Base-by-base conservation (phyloP, 2,888 invertebrate genomes). In the Ceratothoa steindachneri region DNA sequence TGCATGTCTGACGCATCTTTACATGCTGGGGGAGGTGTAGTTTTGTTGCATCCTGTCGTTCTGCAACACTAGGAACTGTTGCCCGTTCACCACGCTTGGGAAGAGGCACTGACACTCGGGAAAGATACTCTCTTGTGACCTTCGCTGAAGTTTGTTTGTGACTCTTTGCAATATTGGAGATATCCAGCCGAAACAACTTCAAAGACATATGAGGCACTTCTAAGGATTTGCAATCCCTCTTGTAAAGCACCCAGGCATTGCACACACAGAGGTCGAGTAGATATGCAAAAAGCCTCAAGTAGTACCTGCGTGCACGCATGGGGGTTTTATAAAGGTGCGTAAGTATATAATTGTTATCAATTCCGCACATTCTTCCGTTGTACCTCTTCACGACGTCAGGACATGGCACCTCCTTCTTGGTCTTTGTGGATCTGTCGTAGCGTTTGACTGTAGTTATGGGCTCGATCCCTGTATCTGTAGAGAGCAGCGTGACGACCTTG, bases 291-390 rank as follows among this genome's bases (percentile, higher is more conserved):
- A 72, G 30, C 31, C 28, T 22, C 55, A 67, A 27, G 19, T 73
- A 69, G 29, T 64, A 73, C 65, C 51, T 3, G 12, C 69, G 68
- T n/a, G 60, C 12, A 19, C 69, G 5, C 64, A 73, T 51, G 2
- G 73, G 73, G 19, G 65, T 41, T 15, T 73, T 73, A 29, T 73
- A 73, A 5, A 69, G 68, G 55, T 67, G 72, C 2, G 72, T 68
- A 9, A 68, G 30, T 31, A 72, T 68, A 24, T 67, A 27, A 22
- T 1, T 24, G 15, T 64, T 64, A 27, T 64, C 1, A 15, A 64
- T 64, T 15, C 68, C 67, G 9, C 55, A 30, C 72, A 72, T 66
- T 30, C 31, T 53, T 19, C 67, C 72, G 30, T 72, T 55, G 31
- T 72, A 72, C 28, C 24, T 27, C 52, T 69, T 64, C 7, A 73